These are phyloP conservation scores for Eledona agricola DNA, from an alignment of 2,888 invertebrate species.

Conservation along the genomic window DNA sequence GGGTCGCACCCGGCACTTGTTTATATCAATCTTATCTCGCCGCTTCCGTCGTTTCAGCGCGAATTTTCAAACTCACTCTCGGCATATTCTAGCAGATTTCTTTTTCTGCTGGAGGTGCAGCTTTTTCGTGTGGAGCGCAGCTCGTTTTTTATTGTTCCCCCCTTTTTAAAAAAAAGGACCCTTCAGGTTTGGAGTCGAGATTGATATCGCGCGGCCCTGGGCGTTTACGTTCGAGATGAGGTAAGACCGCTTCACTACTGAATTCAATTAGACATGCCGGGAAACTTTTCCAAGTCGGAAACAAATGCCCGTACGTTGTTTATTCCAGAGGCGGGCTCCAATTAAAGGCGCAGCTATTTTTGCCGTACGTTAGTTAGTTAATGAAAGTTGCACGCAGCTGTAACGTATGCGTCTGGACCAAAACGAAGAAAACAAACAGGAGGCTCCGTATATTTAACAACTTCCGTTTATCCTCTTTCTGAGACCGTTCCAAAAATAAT, in stretches of 20 bases:
- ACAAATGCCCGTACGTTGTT: conserved; percentile 11
- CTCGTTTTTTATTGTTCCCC: conserved; percentile 40
- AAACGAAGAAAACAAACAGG: conserved; percentile 29
- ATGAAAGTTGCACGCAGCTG: conserved; percentile 44
- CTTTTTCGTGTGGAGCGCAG: conserved; percentile 41
- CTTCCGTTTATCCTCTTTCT: conserved; percentile 34
- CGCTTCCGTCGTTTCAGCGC: conserved; percentile 48
- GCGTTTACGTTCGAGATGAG: conserved; percentile 26
- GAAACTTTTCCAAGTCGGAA: conserved; percentile 18
- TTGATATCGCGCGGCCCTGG: conserved; percentile 28
- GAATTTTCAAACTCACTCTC: conserved; percentile 46
- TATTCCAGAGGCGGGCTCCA: conserved; percentile 32
- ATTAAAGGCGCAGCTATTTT: conserved; percentile 44
- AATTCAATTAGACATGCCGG: conserved; percentile 29
- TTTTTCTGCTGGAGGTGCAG: conserved; percentile 39
- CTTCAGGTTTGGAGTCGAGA: conserved; percentile 31
- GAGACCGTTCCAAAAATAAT: conserved; percentile 32
- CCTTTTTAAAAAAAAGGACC: conserved; percentile 25
- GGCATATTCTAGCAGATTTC: conserved; percentile 43
- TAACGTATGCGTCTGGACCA: conserved; percentile 28
- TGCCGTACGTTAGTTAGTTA: conserved; percentile 37
- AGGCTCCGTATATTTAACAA: conserved; percentile 32
- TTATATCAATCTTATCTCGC: conserved; percentile 56
- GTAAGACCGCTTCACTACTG: conserved; percentile 24
- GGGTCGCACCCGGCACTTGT: conserved; percentile 49